These are phyloP conservation scores for Oreortyx pictus DNA, from an alignment of 2,797 vertebrate genomes.

Conservation along the genomic window DNA sequence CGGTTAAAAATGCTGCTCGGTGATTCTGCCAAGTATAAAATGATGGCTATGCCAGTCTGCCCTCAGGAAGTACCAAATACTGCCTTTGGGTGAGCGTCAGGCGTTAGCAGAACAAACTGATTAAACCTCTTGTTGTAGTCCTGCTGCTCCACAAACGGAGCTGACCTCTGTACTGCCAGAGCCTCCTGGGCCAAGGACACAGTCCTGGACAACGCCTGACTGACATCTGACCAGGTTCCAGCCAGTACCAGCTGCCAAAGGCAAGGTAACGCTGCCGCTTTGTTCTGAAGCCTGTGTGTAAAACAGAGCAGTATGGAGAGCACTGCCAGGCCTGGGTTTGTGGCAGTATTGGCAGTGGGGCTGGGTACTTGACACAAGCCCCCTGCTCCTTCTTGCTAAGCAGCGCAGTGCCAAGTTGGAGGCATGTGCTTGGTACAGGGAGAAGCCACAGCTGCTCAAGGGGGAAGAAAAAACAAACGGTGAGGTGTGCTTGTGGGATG, in stretches of 20 bases:
- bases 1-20: slow-evolving; percentile 12
- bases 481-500: not conserved
- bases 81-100: not conserved
- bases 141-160: not conserved
- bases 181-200: not conserved
- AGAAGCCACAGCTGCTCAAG: not conserved
- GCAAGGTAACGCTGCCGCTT: not conserved
- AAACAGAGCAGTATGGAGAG: not conserved
- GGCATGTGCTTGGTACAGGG: not conserved
- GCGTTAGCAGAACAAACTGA: not conserved
- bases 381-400: not conserved
- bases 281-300: not conserved
- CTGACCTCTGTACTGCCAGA: not conserved
- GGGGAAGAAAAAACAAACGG: not conserved
- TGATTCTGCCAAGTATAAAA: not conserved
- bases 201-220: not conserved
- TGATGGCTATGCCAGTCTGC: not conserved
- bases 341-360: fast-evolving
- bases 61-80: not conserved
- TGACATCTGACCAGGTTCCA: not conserved
- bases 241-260: not conserved
- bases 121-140: not conserved
- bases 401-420: not conserved
- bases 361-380: not conserved
- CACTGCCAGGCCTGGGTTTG: fast-evolving